Base-by-base conservation (phyloP, 1,140 invertebrate genomes). In the Xylocopa sonorina region DNA sequence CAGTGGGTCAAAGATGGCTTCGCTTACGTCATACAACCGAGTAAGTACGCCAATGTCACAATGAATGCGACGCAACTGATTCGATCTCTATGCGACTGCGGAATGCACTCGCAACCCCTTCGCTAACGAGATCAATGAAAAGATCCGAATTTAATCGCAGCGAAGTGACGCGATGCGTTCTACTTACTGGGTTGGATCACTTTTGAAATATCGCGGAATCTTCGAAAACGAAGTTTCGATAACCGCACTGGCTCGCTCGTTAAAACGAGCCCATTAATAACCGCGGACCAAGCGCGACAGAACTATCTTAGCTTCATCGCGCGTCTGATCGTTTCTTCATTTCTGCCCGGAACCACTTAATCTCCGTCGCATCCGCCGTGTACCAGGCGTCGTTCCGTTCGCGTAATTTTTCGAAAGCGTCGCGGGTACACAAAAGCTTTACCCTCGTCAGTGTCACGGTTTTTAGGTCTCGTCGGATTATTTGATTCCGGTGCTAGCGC, bases 1-100 rank as follows among this genome's bases (percentile, higher is more conserved):
- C 98, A 99, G 89, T 99, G 98, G 98, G 97, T 97, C 62, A 98
- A 98, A 92, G 97, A 98, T 93, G 97, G 98, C 75, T 98, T 98
- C 90, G 97, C 97, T 38, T 94, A 98, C 83, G 98, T 98, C 96
- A 93, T 92, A 72, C 84, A 89, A 80, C 64, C 82, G 63, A 90
- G 91, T 93, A 82, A 88, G 90, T 91, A 86, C 69, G 32, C 53
- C 32, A 29, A 78, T 1, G 1, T 78, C 53, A 29, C 9, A 3
- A 38, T 38, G 3, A 38, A 4, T 38, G 3, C 38, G 3, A 38
- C 9, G 9, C 3, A 38, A 4, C 9, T 38, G 38, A 38, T 38
- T 38, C 3, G 9, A 38, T 4, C 38, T 4, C 38, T 10, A 46
- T 46, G 7, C 14, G n/a, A 51, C 18, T 51, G 21, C 10, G n/a